phyloP scores from a whole-genome alignment of 2,797 vertebrate species.

The Pristis pectinata region DNA sequence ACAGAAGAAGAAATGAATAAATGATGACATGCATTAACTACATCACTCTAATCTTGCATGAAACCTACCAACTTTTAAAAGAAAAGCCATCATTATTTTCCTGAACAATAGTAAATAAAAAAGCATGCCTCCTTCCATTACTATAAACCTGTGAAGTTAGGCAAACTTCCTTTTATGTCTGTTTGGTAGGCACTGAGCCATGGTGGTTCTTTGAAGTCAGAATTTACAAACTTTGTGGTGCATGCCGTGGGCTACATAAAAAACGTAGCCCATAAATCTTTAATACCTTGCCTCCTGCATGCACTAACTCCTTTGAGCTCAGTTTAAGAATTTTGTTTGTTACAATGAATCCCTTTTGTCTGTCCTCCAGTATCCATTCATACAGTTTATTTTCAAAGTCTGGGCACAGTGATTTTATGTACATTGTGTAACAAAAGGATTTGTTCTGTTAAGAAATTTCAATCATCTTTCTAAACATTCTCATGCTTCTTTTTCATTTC shows the following conservation, averaged over 20 bases:
- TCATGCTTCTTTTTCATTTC: constrained; percentile 9
- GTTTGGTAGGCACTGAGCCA: constrained; percentile 28
- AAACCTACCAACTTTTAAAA: not conserved
- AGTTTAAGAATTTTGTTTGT: constrained; percentile 35
- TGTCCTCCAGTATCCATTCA: constrained; percentile 27
- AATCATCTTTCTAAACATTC: not conserved
- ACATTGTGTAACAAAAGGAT: not conserved
- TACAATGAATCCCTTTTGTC: constrained; percentile 30
- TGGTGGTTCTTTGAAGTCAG: constrained; percentile 37
- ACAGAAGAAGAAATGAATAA: not conserved
- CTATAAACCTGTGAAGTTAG: constrained; percentile 27
- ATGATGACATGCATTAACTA: not conserved
- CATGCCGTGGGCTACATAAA: constrained; percentile 35
- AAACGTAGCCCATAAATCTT: constrained; percentile 28
- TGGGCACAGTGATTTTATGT: not conserved
- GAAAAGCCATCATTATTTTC: not conserved
- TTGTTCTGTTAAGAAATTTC: constrained; percentile 17
- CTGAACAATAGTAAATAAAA: not conserved
- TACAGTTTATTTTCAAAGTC: constrained; percentile 35
- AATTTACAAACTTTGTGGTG: constrained; percentile 37
- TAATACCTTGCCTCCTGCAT: constrained; percentile 28
- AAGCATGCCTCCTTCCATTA: not conserved
- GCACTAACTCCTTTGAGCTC: constrained; percentile 34
- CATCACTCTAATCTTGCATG: not conserved
- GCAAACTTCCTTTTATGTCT: constrained; percentile 25